Percentiles rank a stretch among this genome's conserved stretches.
These are phyloP conservation scores for Heliothis virescens DNA, from an alignment of 1,140 invertebrate genomes.

Conservation along the genomic window DNA sequence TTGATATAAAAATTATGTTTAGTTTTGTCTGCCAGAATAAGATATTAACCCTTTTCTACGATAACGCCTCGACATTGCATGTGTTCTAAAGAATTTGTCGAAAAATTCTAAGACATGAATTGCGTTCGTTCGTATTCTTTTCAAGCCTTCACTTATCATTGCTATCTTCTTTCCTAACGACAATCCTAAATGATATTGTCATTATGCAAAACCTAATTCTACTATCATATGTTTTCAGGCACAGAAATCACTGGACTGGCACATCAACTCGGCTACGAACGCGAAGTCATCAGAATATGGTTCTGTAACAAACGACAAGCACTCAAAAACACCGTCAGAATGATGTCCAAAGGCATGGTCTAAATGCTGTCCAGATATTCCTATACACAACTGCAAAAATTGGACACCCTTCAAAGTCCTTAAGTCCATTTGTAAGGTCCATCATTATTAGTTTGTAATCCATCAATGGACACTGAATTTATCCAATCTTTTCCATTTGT, in stretches of 20 bases:
- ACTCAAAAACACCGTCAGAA: conserved; percentile 96
- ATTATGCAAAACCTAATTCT: not conserved
- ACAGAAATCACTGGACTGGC: conserved; percentile 98
- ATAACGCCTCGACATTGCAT: too few relatives aligned
- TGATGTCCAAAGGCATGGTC: conserved; percentile 94
- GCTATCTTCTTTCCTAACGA: too few relatives aligned
- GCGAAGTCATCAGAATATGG: conserved; percentile 99
- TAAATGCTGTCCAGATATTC: conserved; percentile 58
- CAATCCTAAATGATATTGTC: not conserved
- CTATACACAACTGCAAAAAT: conserved; percentile 24
- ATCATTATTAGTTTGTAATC: conserved; percentile 22
- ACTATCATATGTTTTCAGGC: conserved; percentile 87
- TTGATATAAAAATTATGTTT: too few relatives aligned
- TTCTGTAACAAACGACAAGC: conserved; percentile 99
- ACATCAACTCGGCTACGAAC: conserved; percentile 97
- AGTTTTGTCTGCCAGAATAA: too few relatives aligned
- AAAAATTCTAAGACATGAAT: too few relatives aligned
- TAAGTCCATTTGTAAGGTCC: conserved; percentile 25
- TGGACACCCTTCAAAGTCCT: conserved; percentile 17
- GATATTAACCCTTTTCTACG: too few relatives aligned
- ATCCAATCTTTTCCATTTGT: conserved; percentile 35
- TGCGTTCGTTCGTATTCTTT: too few relatives aligned
- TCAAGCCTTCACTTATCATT: too few relatives aligned
- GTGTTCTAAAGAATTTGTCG: too few relatives aligned
- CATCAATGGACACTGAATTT: conserved; percentile 29